phyloP scores from a whole-genome alignment of 2,113 vertebrate species.

The Esox niger region DNA sequence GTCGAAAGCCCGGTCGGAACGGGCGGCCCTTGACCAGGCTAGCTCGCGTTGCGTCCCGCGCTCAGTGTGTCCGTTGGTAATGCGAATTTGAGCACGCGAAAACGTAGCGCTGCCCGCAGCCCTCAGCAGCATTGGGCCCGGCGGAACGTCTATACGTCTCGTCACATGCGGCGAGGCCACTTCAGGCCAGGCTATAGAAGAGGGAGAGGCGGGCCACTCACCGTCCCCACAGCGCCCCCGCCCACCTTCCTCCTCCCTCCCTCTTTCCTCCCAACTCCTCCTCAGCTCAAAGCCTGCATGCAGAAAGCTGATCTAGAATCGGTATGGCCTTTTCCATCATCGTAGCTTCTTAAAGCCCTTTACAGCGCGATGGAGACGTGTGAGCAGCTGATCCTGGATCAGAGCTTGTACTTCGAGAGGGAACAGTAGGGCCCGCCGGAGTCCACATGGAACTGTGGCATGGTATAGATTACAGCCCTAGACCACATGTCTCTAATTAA shows the following conservation, averaged over 20 bases:
- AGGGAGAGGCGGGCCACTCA: background rate
- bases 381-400: slow-evolving; percentile 23
- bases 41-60: no score
- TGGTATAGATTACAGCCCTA: no score
- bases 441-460: no score
- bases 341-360: no score
- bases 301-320: no score
- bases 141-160: slow-evolving; percentile 11
- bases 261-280: background rate
- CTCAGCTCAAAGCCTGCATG: background rate
- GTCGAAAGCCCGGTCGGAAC: background rate
- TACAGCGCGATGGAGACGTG: no score
- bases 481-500: slow-evolving; percentile 66
- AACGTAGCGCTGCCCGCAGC: background rate
- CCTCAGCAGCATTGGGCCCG: background rate
- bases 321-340: no score
- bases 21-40: background rate
- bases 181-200: background rate
- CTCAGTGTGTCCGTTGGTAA: background rate
- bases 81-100: slow-evolving; percentile 12
- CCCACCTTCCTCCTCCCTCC: slow-evolving; percentile 14
- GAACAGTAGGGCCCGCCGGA: no score
- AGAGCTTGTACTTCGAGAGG: slow-evolving; percentile 5
- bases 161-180: slow-evolving; percentile 18
- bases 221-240: slow-evolving; percentile 31